These are phyloP conservation scores for Drosophila asahinai DNA, from an alignment of 1,140 invertebrate species.

Conservation along the genomic window DNA sequence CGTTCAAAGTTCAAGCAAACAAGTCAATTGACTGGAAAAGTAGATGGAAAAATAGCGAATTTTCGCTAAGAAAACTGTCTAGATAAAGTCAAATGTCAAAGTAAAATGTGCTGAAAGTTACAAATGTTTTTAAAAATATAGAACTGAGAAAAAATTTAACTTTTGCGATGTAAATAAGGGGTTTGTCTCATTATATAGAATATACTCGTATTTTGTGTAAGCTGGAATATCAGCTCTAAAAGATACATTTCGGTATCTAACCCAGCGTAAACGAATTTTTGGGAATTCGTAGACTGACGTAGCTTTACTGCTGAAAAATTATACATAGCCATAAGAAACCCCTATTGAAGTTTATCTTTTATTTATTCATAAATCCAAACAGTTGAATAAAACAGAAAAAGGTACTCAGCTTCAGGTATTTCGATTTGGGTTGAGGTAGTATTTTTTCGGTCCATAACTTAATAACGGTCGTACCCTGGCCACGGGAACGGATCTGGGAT, in stretches of 20 bases:
- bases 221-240: not conserved
- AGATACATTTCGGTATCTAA: not conserved
- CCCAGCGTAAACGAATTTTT: not conserved
- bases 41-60: slow-evolving; percentile 13
- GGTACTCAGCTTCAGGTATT: slow-evolving; percentile 1
- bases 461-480: slow-evolving; percentile 60
- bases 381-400: not conserved
- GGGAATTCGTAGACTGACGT: not conserved
- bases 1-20: slow-evolving; percentile 44
- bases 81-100: not conserved
- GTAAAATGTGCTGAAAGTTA: too few species aligned
- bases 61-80: not conserved
- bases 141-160: too few species aligned
- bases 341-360: not conserved
- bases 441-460: slow-evolving; percentile 62
- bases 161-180: too few species aligned
- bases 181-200: not conserved
- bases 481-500: slow-evolving; percentile 35
- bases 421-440: slow-evolving; percentile 39
- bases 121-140: too few species aligned
- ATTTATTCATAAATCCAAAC: not conserved
- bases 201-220: too few species aligned
- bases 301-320: not conserved
- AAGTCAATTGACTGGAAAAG: slow-evolving; percentile 39
- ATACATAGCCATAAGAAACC: too few species aligned